Evolutionary conservation across 2,797 vertebrate species (phyloP), one percentile per base, ranked within the genome.

Genomic region (Myripristis murdjan): DNA sequence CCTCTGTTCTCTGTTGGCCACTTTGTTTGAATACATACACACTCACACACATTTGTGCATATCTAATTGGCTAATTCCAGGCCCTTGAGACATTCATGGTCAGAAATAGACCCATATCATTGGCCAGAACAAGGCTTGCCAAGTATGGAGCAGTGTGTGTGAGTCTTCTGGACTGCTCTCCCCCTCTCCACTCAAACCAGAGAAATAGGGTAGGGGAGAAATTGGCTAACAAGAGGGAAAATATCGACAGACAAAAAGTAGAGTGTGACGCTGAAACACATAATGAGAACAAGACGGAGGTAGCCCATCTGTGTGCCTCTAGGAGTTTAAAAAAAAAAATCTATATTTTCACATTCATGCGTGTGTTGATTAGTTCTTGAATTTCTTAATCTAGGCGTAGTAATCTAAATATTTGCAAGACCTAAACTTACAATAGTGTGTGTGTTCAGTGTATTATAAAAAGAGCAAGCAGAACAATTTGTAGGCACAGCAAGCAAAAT

Each of bases 11-110:
- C 71, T 6, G 26, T 66, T 41, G 72, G 56, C 77, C 75, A 79
- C 86, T 87, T 83, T 64, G 83, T 87, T 87, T 89, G 70, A 87
- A 84, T 43, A 84, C 81, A 84, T 72, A 85, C 81, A 79, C 87
- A 75, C 75, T 81, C 73, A 44, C 59, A 77, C 87, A 92, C 84
- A 88, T 84, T 85, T 88, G 75, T 84, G 79, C 86, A 86, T 80
- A 84, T 83, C 82, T 89, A 86, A 91, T 88, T 74, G 87, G 82
- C 73, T 86, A 84, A 92, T 83, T 86, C 78, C 64, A 56, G 82
- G 31, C 86, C 79, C 76, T 18, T 3, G 79, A 83, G 91, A 82
- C 66, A 18, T 54, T 70, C 72, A 60, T 26, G 79, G 84, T 81
- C 80, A 82, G 73, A 77, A 85, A 89, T 79, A 87, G 69, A 80